phyloP scores from a whole-genome alignment of 2,113 vertebrate species.

The Pedionomus torquatus region DNA sequence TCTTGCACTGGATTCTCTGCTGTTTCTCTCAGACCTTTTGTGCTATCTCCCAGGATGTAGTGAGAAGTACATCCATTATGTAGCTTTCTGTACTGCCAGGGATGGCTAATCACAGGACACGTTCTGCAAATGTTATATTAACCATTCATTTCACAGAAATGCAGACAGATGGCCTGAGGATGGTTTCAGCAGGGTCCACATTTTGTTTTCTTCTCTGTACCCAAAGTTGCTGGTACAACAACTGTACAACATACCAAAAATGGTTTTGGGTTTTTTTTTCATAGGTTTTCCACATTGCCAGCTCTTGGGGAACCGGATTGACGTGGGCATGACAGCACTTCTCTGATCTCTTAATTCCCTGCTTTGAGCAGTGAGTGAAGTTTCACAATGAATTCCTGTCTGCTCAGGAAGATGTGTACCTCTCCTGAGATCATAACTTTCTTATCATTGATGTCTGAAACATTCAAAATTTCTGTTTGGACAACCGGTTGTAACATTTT shows the following conservation, averaged over 20 bases:
- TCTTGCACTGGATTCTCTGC: background rate
- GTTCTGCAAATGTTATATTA: background rate
- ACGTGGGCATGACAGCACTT: background rate
- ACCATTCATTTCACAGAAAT: conserved; percentile 14
- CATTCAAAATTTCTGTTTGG: background rate
- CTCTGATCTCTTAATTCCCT: background rate
- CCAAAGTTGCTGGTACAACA: background rate
- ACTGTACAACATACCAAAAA: too few relatives aligned
- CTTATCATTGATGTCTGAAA: background rate
- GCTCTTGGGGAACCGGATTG: background rate
- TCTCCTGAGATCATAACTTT: background rate
- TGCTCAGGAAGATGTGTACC: background rate
- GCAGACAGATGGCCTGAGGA: background rate
- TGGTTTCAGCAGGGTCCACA: background rate
- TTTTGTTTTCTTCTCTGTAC: background rate
- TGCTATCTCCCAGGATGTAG: background rate
- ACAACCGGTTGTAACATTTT: background rate
- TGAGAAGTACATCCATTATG: background rate
- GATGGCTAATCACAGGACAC: background rate
- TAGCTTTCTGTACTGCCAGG: background rate
- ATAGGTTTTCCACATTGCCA: background rate
- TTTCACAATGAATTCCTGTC: background rate
- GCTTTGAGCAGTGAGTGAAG: background rate
- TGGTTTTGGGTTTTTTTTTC: background rate
- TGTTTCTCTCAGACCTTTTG: background rate